Percentiles rank a stretch among this genome's conserved stretches.
Evolutionary conservation across 1,140 invertebrate genomes (phyloP).

Genomic region (Halotydeus destructor): DNA sequence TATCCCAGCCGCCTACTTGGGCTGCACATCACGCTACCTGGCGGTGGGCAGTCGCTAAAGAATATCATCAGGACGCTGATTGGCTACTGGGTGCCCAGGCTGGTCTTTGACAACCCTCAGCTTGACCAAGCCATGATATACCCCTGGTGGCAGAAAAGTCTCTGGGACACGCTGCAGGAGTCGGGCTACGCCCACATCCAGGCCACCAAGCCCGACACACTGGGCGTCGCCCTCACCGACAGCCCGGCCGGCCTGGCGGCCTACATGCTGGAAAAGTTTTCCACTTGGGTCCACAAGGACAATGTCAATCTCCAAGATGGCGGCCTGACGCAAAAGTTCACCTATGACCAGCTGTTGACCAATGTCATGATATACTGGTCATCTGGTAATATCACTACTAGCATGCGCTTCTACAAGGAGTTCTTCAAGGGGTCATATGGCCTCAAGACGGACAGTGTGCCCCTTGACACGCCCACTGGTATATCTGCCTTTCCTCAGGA

Average conservation of each 20-base stretch:
- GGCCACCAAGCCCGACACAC: conserved; percentile 68
- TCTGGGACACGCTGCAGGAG: conserved; percentile 36
- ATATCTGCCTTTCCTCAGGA: not conserved
- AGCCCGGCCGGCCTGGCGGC: conserved; percentile 21
- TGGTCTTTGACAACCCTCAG: conserved; percentile 31
- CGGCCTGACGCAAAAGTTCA: conserved; percentile 38
- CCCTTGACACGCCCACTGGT: not conserved
- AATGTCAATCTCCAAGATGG: conserved; percentile 35
- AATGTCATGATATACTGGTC: conserved; percentile 74
- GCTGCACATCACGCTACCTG: not conserved
- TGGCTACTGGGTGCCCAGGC: conserved; percentile 30
- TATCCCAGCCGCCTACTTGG: conserved; percentile 4
- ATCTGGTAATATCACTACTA: conserved; percentile 48
- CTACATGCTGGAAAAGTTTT: conserved; percentile 68
- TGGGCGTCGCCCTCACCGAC: conserved; percentile 33
- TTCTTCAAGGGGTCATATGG: conserved; percentile 4
- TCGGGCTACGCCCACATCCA: conserved; percentile 53
- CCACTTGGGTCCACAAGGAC: conserved; percentile 17
- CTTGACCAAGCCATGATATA: conserved; percentile 30
- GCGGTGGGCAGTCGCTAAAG: not conserved
- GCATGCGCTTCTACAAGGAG: conserved; percentile 50
- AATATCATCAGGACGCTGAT: conserved; percentile 31
- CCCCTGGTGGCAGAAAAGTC: conserved; percentile 15
- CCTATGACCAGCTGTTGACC: conserved; percentile 52
- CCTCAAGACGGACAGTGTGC: conserved; percentile 1